Evolutionary conservation across 2,113 vertebrate genomes (phyloP).

Genomic region (Heptranchias perlo): DNA sequence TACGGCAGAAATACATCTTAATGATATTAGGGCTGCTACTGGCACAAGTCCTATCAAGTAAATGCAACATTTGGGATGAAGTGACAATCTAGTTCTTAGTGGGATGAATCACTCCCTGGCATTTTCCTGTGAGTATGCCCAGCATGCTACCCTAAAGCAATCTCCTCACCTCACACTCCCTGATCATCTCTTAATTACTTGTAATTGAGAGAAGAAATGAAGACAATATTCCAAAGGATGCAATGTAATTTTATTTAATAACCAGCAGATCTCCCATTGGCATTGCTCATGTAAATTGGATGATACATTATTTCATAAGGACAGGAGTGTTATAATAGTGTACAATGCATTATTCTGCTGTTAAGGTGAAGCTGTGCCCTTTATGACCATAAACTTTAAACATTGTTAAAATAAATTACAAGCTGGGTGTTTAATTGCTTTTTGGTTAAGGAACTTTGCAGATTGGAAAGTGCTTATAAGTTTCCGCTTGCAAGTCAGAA

Average conservation of each 20-base stretch:
- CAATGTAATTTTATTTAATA: constrained; percentile 17
- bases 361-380: not conserved
- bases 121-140: not conserved
- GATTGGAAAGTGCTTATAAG: too few relatives aligned
- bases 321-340: not conserved
- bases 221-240: constrained; percentile 11
- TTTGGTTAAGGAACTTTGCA: not conserved
- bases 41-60: not conserved
- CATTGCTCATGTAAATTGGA: not conserved
- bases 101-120: not conserved
- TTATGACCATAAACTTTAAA: not conserved
- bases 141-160: not conserved
- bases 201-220: not conserved
- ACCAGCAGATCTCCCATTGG: not conserved
- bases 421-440: not conserved
- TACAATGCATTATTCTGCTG: not conserved
- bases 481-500: not conserved
- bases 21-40: not conserved
- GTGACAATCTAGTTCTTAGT: not conserved
- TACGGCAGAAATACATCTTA: not conserved
- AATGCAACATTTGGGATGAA: not conserved
- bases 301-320: not conserved
- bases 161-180: not conserved
- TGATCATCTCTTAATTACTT: constrained; percentile 22
- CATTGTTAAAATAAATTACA: not conserved